A percentile compares a stretch with the other conserved stretches of the same genome.
phyloP scores from a whole-genome alignment of 1,140 invertebrate genomes.

The Euglossa dilemma region DNA sequence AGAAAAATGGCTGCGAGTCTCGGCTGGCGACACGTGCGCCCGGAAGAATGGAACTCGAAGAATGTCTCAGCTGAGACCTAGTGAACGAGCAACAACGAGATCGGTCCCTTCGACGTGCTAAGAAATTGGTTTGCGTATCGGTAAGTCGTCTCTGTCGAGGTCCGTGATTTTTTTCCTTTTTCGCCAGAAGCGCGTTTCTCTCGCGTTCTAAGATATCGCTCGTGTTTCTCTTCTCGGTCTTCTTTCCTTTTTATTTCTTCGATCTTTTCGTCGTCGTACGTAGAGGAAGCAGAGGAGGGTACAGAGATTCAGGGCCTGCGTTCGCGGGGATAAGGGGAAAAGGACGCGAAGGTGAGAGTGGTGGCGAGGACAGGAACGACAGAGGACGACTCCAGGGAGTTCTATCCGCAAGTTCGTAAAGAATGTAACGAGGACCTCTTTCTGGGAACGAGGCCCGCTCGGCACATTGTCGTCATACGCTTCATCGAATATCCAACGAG shows the following conservation, averaged over 20 bases:
- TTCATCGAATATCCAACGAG: conserved; percentile 21
- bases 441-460: not conserved
- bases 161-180: not conserved
- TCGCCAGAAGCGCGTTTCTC: not conserved
- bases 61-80: not conserved
- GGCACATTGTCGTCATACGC: not conserved
- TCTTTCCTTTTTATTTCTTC: not conserved
- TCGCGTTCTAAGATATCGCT: not conserved
- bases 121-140: conserved; percentile 23
- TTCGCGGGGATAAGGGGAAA: not conserved
- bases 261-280: too few species aligned
- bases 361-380: not conserved
- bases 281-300: not conserved
- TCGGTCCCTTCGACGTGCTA: not conserved
- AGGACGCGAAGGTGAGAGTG: not conserved
- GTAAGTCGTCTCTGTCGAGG: not conserved
- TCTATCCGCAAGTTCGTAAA: conserved; percentile 24
- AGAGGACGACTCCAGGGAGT: not conserved
- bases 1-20: not conserved
- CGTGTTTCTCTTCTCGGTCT: too few species aligned
- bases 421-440: conserved; percentile 26
- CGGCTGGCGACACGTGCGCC: not conserved
- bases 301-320: not conserved
- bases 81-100: not conserved
- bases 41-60: not conserved